phyloP scores from a whole-genome alignment of 1,140 invertebrate genomes.

The Drosophila repleta region DNA sequence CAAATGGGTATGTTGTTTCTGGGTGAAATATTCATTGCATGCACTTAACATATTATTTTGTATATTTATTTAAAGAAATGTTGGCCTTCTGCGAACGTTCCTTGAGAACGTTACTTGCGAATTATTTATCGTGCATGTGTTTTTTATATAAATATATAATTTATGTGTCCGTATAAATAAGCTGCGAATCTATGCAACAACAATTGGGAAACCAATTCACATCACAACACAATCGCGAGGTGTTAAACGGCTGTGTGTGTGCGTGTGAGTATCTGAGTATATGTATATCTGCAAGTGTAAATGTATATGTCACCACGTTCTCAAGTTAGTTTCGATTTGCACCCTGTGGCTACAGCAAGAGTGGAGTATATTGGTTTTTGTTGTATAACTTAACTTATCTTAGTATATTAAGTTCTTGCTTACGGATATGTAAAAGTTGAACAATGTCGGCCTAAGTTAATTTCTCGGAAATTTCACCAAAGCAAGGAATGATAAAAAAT shows the following conservation, averaged over 20 bases:
- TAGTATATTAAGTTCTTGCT: no score
- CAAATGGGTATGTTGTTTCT: constrained; percentile 22
- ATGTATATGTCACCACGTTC: neutral
- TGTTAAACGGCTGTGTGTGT: neutral
- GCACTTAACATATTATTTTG: constrained; percentile 26
- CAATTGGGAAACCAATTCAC: constrained; percentile 25
- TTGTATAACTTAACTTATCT: neutral
- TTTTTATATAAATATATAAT: constrained; percentile 20
- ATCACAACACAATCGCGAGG: neutral
- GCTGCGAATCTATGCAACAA: constrained; percentile 20
- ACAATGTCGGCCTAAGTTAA: no score
- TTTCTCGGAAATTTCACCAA: no score
- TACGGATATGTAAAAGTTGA: no score
- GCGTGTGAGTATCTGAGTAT: neutral
- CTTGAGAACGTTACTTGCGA: constrained; percentile 15
- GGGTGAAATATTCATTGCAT: constrained; percentile 37
- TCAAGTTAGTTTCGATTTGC: neutral
- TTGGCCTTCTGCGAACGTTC: constrained; percentile 25
- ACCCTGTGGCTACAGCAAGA: neutral
- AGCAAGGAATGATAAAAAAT: no score
- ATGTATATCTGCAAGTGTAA: neutral
- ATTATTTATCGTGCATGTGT: constrained; percentile 14
- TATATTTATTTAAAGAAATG: constrained; percentile 42
- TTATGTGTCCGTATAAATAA: constrained; percentile 23
- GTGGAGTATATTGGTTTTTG: neutral